Percentiles rank a stretch among this genome's conserved stretches.
These are phyloP conservation scores for Euclidia mi DNA, from an alignment of 2,888 invertebrate species.

Conservation along the genomic window DNA sequence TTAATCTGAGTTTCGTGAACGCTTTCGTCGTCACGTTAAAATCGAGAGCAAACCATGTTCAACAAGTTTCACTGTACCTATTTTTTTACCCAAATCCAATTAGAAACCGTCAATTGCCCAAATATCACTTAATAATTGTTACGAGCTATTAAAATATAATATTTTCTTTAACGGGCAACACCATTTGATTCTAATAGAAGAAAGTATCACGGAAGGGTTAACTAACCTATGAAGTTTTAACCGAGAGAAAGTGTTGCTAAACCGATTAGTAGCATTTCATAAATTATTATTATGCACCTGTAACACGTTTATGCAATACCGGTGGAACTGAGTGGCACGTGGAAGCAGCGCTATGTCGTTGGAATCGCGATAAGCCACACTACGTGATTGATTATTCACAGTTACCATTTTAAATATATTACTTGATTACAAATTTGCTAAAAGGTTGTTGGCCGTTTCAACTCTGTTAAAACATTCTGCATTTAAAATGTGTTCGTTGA, in stretches of 20 bases:
- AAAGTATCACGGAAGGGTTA: slow-evolving; percentile 47
- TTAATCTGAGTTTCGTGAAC: slow-evolving; percentile 53
- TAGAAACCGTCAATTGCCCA: slow-evolving; percentile 32
- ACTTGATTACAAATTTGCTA: slow-evolving; percentile 28
- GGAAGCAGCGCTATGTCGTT: slow-evolving; percentile 64
- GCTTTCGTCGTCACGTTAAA: slow-evolving; percentile 61
- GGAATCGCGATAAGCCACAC: slow-evolving; percentile 73
- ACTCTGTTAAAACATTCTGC: slow-evolving; percentile 36
- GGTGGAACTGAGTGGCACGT: slow-evolving; percentile 69
- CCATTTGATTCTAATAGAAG: slow-evolving; percentile 30
- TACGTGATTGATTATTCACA: slow-evolving; percentile 76
- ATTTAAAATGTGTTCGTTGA: slow-evolving; percentile 34
- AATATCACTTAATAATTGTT: slow-evolving; percentile 33
- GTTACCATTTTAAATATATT: slow-evolving; percentile 43
- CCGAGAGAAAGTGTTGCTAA: slow-evolving; percentile 60
- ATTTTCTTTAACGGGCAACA: slow-evolving; percentile 10
- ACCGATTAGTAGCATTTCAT: slow-evolving; percentile 54
- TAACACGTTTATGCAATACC: slow-evolving; percentile 67
- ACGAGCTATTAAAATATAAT: slow-evolving; percentile 45
- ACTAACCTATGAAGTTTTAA: slow-evolving; percentile 40
- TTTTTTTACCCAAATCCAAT: slow-evolving; percentile 60
- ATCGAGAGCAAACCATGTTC: slow-evolving; percentile 65
- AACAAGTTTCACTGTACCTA: slow-evolving; percentile 64
- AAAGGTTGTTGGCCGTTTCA: slow-evolving; percentile 39
- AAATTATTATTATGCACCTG: slow-evolving; percentile 59